Conservation (phyloP, 2,113 vertebrate genomes). For the Saccopteryx bilineata region DNA sequence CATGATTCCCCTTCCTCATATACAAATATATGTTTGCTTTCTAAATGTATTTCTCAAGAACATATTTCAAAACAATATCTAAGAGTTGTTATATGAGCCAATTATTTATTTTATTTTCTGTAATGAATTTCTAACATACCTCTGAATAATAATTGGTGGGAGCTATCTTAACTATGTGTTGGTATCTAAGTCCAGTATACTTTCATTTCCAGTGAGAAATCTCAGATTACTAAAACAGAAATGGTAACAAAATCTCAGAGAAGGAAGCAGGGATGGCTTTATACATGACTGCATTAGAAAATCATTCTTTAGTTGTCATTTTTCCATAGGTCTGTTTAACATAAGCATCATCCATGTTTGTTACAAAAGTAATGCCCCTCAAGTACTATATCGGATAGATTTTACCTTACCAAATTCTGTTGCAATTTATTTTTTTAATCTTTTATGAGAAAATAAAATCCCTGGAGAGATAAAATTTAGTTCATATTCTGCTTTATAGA, state of each 20-base stretch:
- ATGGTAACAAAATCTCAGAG: not conserved
- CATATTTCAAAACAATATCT: not conserved
- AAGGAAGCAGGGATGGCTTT: not conserved
- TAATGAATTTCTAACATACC: not conserved
- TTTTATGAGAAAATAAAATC: not conserved
- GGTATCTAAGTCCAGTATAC: not conserved
- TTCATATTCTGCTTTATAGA: not conserved
- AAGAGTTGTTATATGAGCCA: not conserved
- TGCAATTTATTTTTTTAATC: not conserved
- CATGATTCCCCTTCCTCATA: not conserved
- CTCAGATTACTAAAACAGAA: not conserved
- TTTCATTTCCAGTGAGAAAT: not conserved
- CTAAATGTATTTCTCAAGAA: not conserved
- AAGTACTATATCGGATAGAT: constrained; percentile 50
- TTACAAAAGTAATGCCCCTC: constrained; percentile 37
- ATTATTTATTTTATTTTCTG: not conserved
- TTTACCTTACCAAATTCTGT: constrained; percentile 45
- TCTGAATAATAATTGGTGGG: not conserved
- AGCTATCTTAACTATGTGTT: not conserved
- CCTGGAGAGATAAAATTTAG: not conserved
- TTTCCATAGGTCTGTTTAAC: constrained; percentile 48
- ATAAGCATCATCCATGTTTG: not conserved
- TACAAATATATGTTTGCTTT: not conserved
- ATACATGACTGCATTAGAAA: not conserved
- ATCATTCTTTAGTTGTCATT: not conserved